phyloP scores from a whole-genome alignment of 2,113 vertebrate species.

The Nesoenas mayeri region DNA sequence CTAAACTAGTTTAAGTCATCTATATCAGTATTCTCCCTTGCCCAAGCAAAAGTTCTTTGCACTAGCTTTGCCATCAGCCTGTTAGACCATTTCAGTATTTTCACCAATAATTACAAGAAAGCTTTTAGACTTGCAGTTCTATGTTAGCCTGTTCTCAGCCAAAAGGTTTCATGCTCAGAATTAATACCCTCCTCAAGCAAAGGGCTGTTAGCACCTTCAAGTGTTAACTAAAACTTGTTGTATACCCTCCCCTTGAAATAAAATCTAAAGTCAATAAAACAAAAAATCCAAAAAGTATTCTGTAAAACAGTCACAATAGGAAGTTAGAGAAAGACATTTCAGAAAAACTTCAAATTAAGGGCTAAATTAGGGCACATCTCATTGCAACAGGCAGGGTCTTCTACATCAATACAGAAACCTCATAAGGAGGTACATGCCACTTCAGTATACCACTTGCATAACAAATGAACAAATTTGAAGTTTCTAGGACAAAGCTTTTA shows the following conservation, averaged over 20 bases:
- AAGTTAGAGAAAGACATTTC: not conserved
- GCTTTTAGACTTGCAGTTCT: not conserved
- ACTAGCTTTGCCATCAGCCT: not conserved
- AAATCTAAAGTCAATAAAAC: not conserved
- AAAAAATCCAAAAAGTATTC: not conserved
- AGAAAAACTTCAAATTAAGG: not conserved
- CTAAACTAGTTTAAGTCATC: not conserved
- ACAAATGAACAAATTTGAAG: not conserved
- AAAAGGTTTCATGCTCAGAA: not conserved
- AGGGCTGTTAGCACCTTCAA: not conserved
- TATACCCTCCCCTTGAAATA: not conserved
- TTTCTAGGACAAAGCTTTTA: conserved; percentile 28
- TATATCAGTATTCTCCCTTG: not conserved
- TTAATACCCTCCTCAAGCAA: not conserved
- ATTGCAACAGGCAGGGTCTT: not conserved
- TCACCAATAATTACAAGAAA: not conserved
- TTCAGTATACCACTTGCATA: not conserved
- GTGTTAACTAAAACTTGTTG: not conserved
- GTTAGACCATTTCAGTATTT: not conserved
- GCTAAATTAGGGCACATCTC: not conserved
- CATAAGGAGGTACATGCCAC: not conserved
- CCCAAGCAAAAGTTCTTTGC: not conserved
- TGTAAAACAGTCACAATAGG: not conserved
- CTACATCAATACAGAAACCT: not conserved
- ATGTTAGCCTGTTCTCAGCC: not conserved